Base-by-base conservation (phyloP, 1,140 invertebrate species). In the Calephelis nemesis region DNA sequence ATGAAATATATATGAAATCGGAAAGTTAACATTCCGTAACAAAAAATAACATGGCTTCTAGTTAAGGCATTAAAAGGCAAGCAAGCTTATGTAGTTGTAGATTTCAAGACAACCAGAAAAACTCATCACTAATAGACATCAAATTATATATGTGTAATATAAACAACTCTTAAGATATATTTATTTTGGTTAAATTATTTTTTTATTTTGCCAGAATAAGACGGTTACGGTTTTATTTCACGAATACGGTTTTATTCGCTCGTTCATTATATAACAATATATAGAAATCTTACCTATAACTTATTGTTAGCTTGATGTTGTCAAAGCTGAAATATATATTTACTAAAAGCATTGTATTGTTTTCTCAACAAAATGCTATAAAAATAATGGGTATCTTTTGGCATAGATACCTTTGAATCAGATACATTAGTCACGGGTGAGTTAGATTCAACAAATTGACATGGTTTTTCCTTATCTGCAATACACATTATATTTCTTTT, bases 301-400 rank as follows among this genome's bases (percentile, higher is more conserved):
- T 58, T 7, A 39, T 30, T 9, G 54, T 58, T 58, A 10, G 15
- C 30, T 30, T 30, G 19, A 45, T 58, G 15, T 39, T 39, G 30
- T 58, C 54, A 39, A 58, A 30, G 19, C 54, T 58, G 19, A 58
- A 45, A 45, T 30, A 30, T 39, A 58, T 39, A 39, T 58, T 58
- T 12, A 30, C 54, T 58, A 58, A 58, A 58, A 58, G 54, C 54
- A 58, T 58, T 58, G 19, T 12, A 58, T 58, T 58, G 54, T 58
- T 58, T 40, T 10, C 30, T 58, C 8, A 6, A 58, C 10, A 58
- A 39, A 58, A 58, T 40, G 19, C 30, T 58, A 58, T 58, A 58
- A 30, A 58, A 39, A 58, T 58, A 19, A 58, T 58, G 54, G 15
- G 54, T 11, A 39, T 58, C 50, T 40, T 30, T 58, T 15, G 52